Percentiles rank a stretch among this genome's conserved stretches.
phyloP scores from a whole-genome alignment of 1,140 invertebrate species.

The Sycophaga agraensis region DNA sequence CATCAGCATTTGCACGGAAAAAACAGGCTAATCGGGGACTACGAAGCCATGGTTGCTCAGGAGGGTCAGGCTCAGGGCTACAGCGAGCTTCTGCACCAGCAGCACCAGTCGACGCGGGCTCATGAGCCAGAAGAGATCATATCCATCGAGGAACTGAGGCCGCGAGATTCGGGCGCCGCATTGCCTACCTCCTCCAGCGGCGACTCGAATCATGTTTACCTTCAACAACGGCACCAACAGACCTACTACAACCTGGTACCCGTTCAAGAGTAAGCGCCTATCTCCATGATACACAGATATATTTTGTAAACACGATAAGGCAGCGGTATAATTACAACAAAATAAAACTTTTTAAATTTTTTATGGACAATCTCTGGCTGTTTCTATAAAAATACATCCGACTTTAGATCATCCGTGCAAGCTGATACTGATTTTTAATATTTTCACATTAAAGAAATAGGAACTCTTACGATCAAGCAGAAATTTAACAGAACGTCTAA shows the following conservation, averaged over 20 bases:
- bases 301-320: too few relatives aligned
- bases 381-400: too few relatives aligned
- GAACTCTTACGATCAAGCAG: too few relatives aligned
- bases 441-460: too few relatives aligned
- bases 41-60: constrained; percentile 35
- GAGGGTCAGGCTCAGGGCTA: constrained; percentile 32
- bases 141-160: constrained; percentile 47
- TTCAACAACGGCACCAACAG: constrained; percentile 32
- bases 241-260: constrained; percentile 48
- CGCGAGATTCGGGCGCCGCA: constrained; percentile 19
- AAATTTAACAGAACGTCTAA: too few relatives aligned
- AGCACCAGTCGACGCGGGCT: constrained; percentile 11
- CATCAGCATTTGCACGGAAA: not conserved
- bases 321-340: too few relatives aligned
- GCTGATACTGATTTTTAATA: too few relatives aligned
- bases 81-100: constrained; percentile 33
- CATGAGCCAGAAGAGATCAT: constrained; percentile 48
- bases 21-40: constrained; percentile 23
- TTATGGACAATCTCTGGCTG: too few relatives aligned
- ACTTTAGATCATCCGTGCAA: too few relatives aligned
- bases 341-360: too few relatives aligned
- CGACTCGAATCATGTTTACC: not conserved
- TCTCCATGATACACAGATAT: too few relatives aligned
- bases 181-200: not conserved
- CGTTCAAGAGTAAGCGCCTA: constrained; percentile 53